phyloP scores from a whole-genome alignment of 2,888 invertebrate genomes.

The Nomada lathburiana region DNA sequence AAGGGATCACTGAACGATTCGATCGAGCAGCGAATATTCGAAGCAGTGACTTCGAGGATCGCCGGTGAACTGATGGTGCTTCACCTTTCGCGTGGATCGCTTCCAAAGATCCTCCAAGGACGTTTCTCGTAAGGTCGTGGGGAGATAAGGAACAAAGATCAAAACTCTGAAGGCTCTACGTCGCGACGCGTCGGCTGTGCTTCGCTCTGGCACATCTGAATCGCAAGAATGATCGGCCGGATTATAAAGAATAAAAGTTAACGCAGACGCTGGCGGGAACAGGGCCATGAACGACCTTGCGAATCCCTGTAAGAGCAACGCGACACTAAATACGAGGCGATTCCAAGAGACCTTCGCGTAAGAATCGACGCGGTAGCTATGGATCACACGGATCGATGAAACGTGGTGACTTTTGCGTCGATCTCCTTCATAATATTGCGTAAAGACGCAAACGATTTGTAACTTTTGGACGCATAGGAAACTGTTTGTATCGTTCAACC shows the following conservation, averaged over 20 bases:
- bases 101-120: slow-evolving; percentile 53
- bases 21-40: slow-evolving; percentile 14
- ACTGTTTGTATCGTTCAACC: too few relatives aligned
- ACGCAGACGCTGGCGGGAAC: background rate
- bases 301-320: slow-evolving; percentile 3
- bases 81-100: slow-evolving; percentile 52
- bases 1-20: background rate
- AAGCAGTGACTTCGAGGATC: slow-evolving; percentile 44
- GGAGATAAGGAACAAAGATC: slow-evolving; percentile 51
- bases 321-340: slow-evolving; percentile 8
- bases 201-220: slow-evolving; percentile 22
- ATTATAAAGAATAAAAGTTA: background rate
- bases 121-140: slow-evolving; percentile 32
- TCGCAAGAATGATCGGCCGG: slow-evolving; percentile 11
- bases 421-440: background rate
- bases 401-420: background rate
- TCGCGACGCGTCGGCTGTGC: slow-evolving; percentile 32
- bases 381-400: background rate
- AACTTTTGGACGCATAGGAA: too few relatives aligned
- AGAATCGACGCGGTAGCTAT: background rate
- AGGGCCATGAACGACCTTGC: slow-evolving; percentile 18
- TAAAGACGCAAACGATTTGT: background rate
- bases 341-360: slow-evolving; percentile 26
- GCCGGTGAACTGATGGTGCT: slow-evolving; percentile 51
- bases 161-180: slow-evolving; percentile 38